Conservation (phyloP, 2,797 vertebrate genomes). For the Coluber constrictor region DNA sequence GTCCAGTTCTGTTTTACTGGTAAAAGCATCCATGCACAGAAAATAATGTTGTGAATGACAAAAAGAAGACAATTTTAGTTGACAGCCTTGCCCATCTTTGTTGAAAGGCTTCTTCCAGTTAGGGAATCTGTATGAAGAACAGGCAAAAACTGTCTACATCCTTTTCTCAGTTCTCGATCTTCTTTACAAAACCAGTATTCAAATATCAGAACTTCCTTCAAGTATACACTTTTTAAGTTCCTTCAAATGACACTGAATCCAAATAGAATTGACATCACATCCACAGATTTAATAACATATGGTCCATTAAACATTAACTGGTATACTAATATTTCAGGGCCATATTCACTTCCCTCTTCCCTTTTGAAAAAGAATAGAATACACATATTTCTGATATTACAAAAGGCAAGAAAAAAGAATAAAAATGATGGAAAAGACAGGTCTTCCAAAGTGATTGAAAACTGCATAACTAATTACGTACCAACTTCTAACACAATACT, state of each 20-base stretch:
- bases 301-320: conserved; percentile 49
- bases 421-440: conserved; percentile 46
- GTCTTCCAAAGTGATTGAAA: conserved; percentile 54
- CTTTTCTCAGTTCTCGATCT: not conserved
- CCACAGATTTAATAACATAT: conserved; percentile 49
- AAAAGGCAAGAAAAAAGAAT: conserved; percentile 30
- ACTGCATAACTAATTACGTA: conserved; percentile 55
- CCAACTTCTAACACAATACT: conserved; percentile 57
- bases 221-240: not conserved
- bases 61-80: not conserved
- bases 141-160: not conserved
- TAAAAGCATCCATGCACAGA: not conserved
- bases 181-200: conserved; percentile 1
- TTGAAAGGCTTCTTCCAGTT: not conserved
- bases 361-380: conserved; percentile 34
- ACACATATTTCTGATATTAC: conserved; percentile 43
- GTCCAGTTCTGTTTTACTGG: not conserved
- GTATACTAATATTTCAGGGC: conserved; percentile 51
- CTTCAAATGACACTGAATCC: conserved; percentile 44
- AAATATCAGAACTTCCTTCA: not conserved
- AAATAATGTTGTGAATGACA: not conserved
- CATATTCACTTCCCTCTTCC: conserved; percentile 31
- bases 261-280: conserved; percentile 26
- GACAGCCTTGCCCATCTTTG: not conserved
- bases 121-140: not conserved